These are phyloP conservation scores for Lepidocolaptes lacrymiger DNA, from an alignment of 2,797 vertebrate species.

Conservation along the genomic window DNA sequence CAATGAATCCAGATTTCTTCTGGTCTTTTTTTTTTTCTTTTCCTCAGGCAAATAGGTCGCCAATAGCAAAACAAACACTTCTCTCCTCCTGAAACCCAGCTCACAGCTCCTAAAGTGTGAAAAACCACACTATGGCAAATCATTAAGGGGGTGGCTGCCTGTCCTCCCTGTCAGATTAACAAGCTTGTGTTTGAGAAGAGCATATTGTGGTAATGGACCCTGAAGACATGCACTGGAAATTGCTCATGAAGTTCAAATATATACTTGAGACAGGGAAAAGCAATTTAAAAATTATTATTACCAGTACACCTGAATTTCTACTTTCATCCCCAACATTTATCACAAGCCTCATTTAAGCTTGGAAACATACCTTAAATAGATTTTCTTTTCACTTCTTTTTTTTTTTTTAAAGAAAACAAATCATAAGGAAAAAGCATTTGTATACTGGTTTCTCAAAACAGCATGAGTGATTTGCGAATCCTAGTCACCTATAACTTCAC, in stretches of 20 bases:
- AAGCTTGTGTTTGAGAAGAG: not conserved
- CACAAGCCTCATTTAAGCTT: not conserved
- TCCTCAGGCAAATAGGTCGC: not conserved
- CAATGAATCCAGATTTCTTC: not conserved
- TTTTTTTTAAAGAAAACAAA: not conserved
- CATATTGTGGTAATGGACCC: not conserved
- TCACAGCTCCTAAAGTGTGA: not conserved
- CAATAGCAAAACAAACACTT: conserved; percentile 2
- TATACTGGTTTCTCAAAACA: conserved; percentile 2
- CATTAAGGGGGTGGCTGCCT: not conserved
- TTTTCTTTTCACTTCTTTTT: not conserved
- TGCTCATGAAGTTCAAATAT: not conserved
- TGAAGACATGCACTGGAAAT: not conserved
- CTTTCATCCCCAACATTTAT: not conserved
- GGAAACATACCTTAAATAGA: not conserved
- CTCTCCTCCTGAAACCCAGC: not conserved
- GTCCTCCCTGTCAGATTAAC: not conserved
- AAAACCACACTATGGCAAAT: not conserved
- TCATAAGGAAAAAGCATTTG: not conserved
- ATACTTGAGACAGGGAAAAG: not conserved
- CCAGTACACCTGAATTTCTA: not conserved
- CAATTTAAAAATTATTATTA: not conserved
- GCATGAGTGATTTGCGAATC: not conserved
- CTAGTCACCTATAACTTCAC: conserved; percentile 9
- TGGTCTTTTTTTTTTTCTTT: not conserved